Base-by-base conservation (phyloP, 2,113 vertebrate species). In the Colistium nudipinnis region DNA sequence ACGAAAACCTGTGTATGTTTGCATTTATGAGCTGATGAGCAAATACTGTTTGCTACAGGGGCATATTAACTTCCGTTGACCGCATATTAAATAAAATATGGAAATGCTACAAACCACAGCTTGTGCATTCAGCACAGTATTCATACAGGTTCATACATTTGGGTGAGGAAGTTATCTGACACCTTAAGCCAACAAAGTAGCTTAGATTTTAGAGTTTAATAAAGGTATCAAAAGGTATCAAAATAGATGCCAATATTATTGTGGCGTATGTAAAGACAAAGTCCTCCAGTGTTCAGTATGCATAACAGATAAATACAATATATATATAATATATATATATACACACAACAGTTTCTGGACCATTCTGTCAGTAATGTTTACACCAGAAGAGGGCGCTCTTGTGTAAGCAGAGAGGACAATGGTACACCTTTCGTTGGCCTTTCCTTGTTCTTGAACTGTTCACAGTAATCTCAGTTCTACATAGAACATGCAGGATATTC, bases 381-480 rank as follows among this genome's bases (percentile, higher is more conserved):
- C 9, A 57, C 69, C 86, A 79, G 44, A 39, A 86, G 84, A 38
- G 69, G 84, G 82, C 52, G 27, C 54, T 84, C 27, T 62, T 12
- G 31, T 9, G 53, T 45, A 48, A 63, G 35, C 12, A 36, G 48
- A 78, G 16, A 16, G 8, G 16, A 20, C 14, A 35, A 1, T 0
- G 12, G 10, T 10, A 16, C 17, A 0, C 30, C 19, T 7, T 19
- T 27, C 17, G 44, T 12, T 17, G 28, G 11, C 31, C n/a, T n/a
- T n/a, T n/a, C n/a, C n/a, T n/a, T n/a, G 10, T 13, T 38, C 11
- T 25, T 11, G 3, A 17, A 39, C 12, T n/a, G 9, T 14, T 75
- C n/a, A 41, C 28, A 53, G 7, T 51, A 14, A 56, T 44, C 24
- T 47, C 2, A 57, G 36, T 54, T 49, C 19, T 3, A 22, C 7